Base-by-base conservation (phyloP, 2,888 invertebrate species). In the Schizotus pectinicornis region DNA sequence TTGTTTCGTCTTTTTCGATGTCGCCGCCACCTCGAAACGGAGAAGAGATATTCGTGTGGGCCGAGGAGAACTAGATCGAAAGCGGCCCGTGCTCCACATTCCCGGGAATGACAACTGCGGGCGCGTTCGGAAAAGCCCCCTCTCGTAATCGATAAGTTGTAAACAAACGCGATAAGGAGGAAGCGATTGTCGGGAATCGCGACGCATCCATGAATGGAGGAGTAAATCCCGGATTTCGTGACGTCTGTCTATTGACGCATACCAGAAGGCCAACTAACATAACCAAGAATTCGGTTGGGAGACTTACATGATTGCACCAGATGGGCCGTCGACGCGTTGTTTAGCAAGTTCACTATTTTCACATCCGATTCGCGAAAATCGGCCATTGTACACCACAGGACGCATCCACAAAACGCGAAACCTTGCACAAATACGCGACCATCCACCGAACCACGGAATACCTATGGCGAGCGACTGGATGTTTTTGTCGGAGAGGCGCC, bases 321-420 rank as follows among this genome's bases (percentile, higher is more conserved):
- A 42, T 47, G 41, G 35, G 47, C 51, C 8, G 57, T 37, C 14
- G 69, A 66, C 49, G 70, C 67, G 54, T 71, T 61, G 61, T 73
- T 71, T 33, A 73, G 63, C 49, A 69, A 67, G 65, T 69, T 59
- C 13, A 71, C 70, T 68, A 69, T 69, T 67, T 70, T 68, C 67
- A 71, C 67, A 47, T 67, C 73, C 70, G 72, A 71, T 67, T 74
- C 57, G 14, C 14, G 34, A 47, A 38, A 52, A 57, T 42, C 57
- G 52, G 51, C 46, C 57, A 57, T 57, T 57, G 51, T 51, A 46
- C 11, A 33, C 34, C n/a, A 35, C 22, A 11, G 50, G 45, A 50
- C 47, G 9, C 57, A 57, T 57, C 31, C 52, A 52, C 37, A 43
- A 41, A 6, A n/a, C 57, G 47, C 52, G 35, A 51, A 52, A 52